A percentile compares a stretch with the other conserved stretches of the same genome.
Conservation (phyloP, 2,113 vertebrate species). For the Calyptommatus sinebrachiatus region DNA sequence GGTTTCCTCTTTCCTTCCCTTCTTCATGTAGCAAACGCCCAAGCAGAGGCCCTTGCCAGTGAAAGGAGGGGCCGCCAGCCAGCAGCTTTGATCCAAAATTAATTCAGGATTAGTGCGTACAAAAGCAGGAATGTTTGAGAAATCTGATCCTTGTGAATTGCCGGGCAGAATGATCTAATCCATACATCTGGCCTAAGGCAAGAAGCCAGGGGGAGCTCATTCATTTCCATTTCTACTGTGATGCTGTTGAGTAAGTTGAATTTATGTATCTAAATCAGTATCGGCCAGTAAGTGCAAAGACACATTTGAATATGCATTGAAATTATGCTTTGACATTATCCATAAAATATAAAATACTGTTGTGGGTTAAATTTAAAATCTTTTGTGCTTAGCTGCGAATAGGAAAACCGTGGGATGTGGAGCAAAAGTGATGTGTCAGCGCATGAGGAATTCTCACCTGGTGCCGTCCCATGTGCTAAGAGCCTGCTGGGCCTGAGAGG, state of each 20-base stretch:
- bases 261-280: neutral
- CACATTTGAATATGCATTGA: neutral
- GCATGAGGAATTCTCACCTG: too few species aligned
- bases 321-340: too few species aligned
- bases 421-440: too few species aligned
- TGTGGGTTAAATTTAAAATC: too few species aligned
- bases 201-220: neutral
- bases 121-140: neutral
- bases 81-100: neutral
- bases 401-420: too few species aligned
- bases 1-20: neutral
- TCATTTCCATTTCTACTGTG: neutral
- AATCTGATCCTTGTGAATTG: neutral
- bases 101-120: neutral
- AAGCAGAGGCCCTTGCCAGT: neutral
- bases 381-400: too few species aligned
- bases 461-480: too few species aligned
- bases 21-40: neutral
- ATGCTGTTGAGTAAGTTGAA: neutral
- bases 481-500: too few species aligned
- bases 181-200: neutral
- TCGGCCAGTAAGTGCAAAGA: neutral
- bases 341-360: too few species aligned
- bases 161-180: neutral
- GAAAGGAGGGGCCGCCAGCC: neutral